Conservation (phyloP, 2,888 invertebrate genomes). For the Lapara coniferarum region DNA sequence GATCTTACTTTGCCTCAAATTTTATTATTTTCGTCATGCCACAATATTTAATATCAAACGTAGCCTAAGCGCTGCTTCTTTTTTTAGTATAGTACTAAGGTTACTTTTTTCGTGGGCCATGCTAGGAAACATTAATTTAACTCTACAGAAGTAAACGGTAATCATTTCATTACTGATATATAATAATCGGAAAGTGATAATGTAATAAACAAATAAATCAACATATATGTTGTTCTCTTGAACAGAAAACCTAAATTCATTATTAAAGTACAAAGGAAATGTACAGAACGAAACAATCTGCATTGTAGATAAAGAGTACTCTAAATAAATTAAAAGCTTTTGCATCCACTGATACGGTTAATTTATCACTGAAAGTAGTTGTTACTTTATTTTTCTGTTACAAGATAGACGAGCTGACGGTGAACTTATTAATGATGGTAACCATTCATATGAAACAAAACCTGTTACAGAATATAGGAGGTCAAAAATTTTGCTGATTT, state of each 20-base stretch:
- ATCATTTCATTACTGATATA: not conserved
- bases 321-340: constrained; percentile 32
- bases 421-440: not conserved
- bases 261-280: constrained; percentile 8
- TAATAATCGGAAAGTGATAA: not conserved
- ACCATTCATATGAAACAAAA: not conserved
- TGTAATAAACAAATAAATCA: not conserved
- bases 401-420: not conserved
- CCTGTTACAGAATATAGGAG: too few relatives aligned
- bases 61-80: too few relatives aligned
- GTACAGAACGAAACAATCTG: constrained; percentile 23
- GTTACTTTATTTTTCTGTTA: not conserved
- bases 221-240: not conserved
- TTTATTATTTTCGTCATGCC: not conserved
- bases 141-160: too few relatives aligned
- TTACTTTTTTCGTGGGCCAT: too few relatives aligned
- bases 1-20: not conserved
- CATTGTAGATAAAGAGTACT: constrained; percentile 30
- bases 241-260: not conserved
- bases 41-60: too few relatives aligned
- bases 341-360: constrained; percentile 21
- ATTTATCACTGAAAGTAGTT: not conserved
- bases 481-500: too few relatives aligned
- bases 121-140: too few relatives aligned
- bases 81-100: too few relatives aligned